These are phyloP conservation scores for Uromys caudimaculatus DNA, from an alignment of 2,797 vertebrate genomes.

Conservation along the genomic window DNA sequence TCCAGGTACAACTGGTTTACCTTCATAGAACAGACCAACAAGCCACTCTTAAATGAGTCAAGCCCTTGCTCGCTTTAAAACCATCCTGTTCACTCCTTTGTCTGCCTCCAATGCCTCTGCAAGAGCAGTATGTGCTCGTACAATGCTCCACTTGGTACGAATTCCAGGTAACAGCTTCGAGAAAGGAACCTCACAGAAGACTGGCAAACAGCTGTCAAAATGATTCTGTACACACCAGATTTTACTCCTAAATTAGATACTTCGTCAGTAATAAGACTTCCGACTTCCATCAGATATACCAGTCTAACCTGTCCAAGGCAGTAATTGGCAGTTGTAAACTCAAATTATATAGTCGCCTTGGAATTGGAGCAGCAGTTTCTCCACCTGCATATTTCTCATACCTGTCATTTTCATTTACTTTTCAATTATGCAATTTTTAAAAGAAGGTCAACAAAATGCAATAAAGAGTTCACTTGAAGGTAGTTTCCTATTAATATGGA, in stretches of 20 bases:
- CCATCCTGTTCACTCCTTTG: neutral
- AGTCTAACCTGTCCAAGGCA: constrained; percentile 68
- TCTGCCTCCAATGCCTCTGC: neutral
- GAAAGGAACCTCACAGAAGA: constrained; percentile 22
- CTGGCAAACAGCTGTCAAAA: constrained; percentile 16
- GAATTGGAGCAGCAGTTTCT: constrained; percentile 58
- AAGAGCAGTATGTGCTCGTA: neutral
- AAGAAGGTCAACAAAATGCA: constrained; percentile 60
- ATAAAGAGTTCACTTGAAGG: constrained; percentile 66
- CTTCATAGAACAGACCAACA: neutral
- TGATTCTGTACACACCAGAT: constrained; percentile 24
- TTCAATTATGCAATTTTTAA: constrained; percentile 67
- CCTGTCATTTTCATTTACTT: constrained; percentile 60
- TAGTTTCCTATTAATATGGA: constrained; percentile 64
- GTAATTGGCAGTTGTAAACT: constrained; percentile 59
- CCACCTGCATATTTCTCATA: constrained; percentile 64
- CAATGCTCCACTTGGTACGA: neutral
- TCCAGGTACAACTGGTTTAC: neutral
- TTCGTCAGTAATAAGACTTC: constrained; percentile 25
- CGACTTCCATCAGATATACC: constrained; percentile 50
- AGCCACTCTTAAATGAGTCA: neutral
- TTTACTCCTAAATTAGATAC: constrained; percentile 62
- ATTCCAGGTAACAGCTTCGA: constrained; percentile 40
- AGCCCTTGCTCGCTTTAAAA: neutral
- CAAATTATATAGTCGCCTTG: constrained; percentile 57